Conservation (phyloP, 2,888 invertebrate genomes). For the Eristalis pertinax region DNA sequence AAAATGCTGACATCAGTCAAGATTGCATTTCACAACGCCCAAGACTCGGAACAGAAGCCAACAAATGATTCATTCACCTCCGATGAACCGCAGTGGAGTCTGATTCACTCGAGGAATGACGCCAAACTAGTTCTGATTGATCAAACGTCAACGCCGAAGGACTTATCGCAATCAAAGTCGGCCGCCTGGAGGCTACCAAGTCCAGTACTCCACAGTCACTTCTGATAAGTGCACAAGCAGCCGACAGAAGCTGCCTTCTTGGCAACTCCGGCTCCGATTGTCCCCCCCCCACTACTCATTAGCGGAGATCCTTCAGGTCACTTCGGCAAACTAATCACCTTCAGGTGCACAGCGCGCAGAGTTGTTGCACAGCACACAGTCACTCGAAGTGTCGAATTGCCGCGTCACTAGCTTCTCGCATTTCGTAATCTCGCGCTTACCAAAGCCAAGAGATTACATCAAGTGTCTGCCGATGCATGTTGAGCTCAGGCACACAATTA, state of each 20-base stretch:
- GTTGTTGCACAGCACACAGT: slow-evolving; percentile 1
- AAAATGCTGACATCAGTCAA: too few species aligned
- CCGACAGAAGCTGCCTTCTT: slow-evolving; percentile 5
- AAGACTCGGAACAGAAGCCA: background rate
- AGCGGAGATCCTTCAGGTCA: slow-evolving; percentile 28
- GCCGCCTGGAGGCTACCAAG: background rate
- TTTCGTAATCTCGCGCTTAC: slow-evolving; percentile 41
- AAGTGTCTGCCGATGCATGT: slow-evolving; percentile 25
- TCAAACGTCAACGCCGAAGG: background rate
- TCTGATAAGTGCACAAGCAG: background rate
- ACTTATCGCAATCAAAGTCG: background rate
- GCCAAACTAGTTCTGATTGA: background rate
- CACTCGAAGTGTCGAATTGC: slow-evolving; percentile 25
- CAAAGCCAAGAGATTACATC: slow-evolving; percentile 13
- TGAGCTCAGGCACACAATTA: slow-evolving; percentile 38
- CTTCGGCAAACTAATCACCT: slow-evolving; percentile 34
- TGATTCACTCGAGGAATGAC: background rate
- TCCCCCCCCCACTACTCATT: slow-evolving; percentile 5
- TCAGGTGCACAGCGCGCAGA: background rate
- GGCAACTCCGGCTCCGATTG: slow-evolving; percentile 2
- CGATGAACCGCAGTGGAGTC: background rate
- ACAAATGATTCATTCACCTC: background rate
- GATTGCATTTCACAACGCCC: too few species aligned
- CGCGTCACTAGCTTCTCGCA: background rate
- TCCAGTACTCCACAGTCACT: background rate